These are phyloP conservation scores for Apaloderma vittatum DNA, from an alignment of 2,113 vertebrate species.

Conservation along the genomic window DNA sequence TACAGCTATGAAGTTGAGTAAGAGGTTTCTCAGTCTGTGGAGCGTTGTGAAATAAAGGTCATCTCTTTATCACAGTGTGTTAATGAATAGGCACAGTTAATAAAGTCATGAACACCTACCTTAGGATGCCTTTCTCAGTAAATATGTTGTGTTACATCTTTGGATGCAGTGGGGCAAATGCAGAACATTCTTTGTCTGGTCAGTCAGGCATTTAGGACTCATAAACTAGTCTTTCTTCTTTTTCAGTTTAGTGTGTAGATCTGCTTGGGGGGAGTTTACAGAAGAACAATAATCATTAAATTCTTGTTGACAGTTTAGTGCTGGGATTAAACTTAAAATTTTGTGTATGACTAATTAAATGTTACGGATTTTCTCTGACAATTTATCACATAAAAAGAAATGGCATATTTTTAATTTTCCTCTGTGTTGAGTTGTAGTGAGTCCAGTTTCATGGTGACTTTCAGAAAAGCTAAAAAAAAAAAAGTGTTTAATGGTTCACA, in stretches of 20 bases:
- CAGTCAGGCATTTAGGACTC: background rate
- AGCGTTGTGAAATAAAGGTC: background rate
- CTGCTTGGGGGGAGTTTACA: background rate
- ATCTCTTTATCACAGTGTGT: background rate
- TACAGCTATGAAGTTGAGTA: background rate
- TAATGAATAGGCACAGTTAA: background rate
- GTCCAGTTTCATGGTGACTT: background rate
- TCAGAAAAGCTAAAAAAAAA: background rate
- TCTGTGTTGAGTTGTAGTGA: background rate
- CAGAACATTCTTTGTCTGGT: background rate
- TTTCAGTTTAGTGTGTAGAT: background rate
- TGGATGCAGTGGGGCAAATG: background rate
- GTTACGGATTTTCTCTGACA: background rate
- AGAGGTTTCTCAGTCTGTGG: background rate
- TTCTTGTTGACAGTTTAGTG: background rate
- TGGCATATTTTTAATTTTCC: background rate
- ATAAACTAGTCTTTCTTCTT: background rate
- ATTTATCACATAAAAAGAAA: accelerated
- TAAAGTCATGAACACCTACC: background rate
- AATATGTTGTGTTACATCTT: background rate
- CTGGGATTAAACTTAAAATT: background rate
- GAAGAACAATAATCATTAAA: background rate
- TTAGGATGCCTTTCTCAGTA: background rate
- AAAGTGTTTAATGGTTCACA: background rate
- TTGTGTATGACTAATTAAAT: background rate